Evolutionary conservation across 1,140 invertebrate species (phyloP).

Genomic region (Sarcophaga bullata): DNA sequence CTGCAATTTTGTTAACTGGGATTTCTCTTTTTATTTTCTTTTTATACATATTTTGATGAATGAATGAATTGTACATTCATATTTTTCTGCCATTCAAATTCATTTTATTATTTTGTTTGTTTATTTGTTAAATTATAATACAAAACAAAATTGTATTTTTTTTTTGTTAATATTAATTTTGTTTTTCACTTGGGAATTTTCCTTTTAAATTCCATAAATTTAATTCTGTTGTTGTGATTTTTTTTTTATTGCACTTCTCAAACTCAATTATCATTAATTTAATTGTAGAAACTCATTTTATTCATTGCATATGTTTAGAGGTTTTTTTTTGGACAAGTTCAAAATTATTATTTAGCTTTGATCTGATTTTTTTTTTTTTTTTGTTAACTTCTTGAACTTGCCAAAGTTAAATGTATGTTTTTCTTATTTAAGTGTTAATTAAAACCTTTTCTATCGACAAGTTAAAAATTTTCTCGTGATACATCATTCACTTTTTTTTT

Average conservation of each 20-base stretch:
- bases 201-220: not conserved
- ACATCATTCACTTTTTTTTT: not conserved
- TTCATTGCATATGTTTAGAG: not conserved
- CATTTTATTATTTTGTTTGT: too few relatives aligned
- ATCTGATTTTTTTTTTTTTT: not conserved
- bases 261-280: conserved; percentile 6
- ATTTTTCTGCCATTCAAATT: too few relatives aligned
- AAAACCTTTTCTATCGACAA: not conserved
- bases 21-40: too few relatives aligned
- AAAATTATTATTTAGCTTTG: too few relatives aligned
- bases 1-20: too few relatives aligned
- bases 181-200: not conserved
- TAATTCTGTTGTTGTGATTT: not conserved
- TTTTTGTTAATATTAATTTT: not conserved
- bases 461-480: not conserved
- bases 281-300: not conserved
- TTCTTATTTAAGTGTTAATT: not conserved
- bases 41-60: too few relatives aligned
- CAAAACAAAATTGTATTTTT: not conserved
- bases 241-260: not conserved
- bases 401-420: not conserved
- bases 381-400: not conserved
- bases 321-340: too few relatives aligned
- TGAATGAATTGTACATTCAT: too few relatives aligned
- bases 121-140: too few relatives aligned